phyloP scores from a whole-genome alignment of 2,888 invertebrate species.

The Dicycla oo region DNA sequence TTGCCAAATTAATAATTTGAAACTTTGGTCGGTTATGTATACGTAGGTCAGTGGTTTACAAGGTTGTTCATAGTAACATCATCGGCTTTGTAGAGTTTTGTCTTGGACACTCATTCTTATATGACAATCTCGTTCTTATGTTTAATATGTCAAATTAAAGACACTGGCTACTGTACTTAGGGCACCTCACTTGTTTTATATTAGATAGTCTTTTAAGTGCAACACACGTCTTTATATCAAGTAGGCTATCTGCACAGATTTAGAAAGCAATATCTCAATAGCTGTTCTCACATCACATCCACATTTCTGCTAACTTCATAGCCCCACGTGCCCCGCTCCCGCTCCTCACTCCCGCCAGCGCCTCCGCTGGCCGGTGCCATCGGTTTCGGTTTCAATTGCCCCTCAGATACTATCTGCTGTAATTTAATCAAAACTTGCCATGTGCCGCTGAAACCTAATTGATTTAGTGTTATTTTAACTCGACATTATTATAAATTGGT shows the following conservation, averaged over 20 bases:
- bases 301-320: background rate
- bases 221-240: background rate
- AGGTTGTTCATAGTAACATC: too few relatives aligned
- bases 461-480: slow-evolving; percentile 65
- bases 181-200: background rate
- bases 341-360: background rate
- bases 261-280: background rate
- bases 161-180: background rate
- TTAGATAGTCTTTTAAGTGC: background rate
- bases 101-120: background rate
- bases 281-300: background rate
- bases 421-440: slow-evolving; percentile 70
- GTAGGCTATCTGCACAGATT: background rate
- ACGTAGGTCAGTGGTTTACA: too few relatives aligned
- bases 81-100: background rate
- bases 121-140: background rate
- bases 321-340: background rate
- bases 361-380: slow-evolving; percentile 28
- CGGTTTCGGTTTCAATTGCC: slow-evolving; percentile 61
- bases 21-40: too few relatives aligned
- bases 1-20: background rate
- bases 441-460: slow-evolving; percentile 50
- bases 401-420: slow-evolving; percentile 65
- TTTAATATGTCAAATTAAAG: background rate
- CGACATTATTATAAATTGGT: slow-evolving; percentile 50